Conservation (phyloP, 2,797 vertebrate species). For the Mustela erminea region DNA sequence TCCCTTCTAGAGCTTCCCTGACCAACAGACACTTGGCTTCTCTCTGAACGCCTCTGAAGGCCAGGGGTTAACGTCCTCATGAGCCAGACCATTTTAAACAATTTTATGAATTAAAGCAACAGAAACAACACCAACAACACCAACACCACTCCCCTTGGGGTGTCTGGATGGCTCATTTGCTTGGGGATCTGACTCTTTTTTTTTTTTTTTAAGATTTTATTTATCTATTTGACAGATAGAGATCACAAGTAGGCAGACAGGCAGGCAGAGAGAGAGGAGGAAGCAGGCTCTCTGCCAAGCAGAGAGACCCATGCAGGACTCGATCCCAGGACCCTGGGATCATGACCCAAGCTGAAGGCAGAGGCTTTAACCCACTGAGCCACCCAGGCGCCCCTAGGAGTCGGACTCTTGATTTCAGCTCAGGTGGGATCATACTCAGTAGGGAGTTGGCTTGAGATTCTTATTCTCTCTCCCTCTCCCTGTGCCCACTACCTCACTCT, state of each 20-base stretch:
- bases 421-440: background rate
- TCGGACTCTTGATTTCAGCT: background rate
- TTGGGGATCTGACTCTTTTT: background rate
- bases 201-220: no score
- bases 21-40: background rate
- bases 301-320: no score
- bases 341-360: no score
- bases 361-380: no score
- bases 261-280: no score
- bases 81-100: constrained; percentile 23
- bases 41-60: background rate
- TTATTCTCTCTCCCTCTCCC: background rate
- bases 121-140: background rate
- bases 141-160: background rate
- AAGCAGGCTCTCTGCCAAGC: no score
- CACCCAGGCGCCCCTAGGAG: background rate
- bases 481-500: background rate
- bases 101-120: background rate
- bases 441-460: background rate
- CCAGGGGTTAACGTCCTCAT: background rate
- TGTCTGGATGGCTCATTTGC: background rate
- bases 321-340: no score
- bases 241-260: no score
- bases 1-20: background rate
- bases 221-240: no score